phyloP scores from a whole-genome alignment of 2,888 invertebrate genomes.

The Xestobium rufovillosum region DNA sequence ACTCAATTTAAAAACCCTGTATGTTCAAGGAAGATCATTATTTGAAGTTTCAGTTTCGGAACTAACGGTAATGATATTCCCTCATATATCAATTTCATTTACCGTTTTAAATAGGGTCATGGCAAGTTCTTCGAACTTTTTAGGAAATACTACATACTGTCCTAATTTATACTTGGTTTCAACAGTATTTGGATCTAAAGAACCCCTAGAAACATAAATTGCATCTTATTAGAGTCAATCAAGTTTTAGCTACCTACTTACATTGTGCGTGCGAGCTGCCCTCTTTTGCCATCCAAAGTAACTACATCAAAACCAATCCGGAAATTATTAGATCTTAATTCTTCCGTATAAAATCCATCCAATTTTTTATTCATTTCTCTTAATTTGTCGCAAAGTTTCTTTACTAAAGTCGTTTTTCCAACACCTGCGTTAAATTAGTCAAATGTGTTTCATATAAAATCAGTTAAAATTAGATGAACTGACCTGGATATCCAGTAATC shows the following conservation, averaged over 20 bases:
- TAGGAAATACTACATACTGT: conserved; percentile 52
- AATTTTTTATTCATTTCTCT: conserved; percentile 32
- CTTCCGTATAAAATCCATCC: conserved; percentile 60
- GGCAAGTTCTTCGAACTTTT: conserved; percentile 52
- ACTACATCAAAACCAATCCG: conserved; percentile 61
- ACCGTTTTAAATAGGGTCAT: conserved; percentile 43
- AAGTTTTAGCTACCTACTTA: conserved; percentile 20
- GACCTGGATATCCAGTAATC: conserved; percentile 11
- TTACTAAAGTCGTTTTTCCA: conserved; percentile 60
- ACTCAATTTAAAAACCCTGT: too few species aligned
- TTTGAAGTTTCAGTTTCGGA: too few species aligned
- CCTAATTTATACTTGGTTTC: conserved; percentile 47
- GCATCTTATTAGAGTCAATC: conserved; percentile 5
- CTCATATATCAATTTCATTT: too few species aligned
- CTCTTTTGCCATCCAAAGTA: conserved; percentile 44
- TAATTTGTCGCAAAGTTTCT: conserved; percentile 43
- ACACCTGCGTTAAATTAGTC: conserved; percentile 48
- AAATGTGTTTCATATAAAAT: neutral
- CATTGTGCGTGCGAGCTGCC: conserved; percentile 48
- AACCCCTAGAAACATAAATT: neutral
- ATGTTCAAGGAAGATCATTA: too few species aligned
- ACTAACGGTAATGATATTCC: too few species aligned
- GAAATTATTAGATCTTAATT: conserved; percentile 44
- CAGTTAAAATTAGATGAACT: neutral
- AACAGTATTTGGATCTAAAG: conserved; percentile 14